Base-by-base conservation (phyloP, 2,797 vertebrate species). In the Macropus fuliginosus region DNA sequence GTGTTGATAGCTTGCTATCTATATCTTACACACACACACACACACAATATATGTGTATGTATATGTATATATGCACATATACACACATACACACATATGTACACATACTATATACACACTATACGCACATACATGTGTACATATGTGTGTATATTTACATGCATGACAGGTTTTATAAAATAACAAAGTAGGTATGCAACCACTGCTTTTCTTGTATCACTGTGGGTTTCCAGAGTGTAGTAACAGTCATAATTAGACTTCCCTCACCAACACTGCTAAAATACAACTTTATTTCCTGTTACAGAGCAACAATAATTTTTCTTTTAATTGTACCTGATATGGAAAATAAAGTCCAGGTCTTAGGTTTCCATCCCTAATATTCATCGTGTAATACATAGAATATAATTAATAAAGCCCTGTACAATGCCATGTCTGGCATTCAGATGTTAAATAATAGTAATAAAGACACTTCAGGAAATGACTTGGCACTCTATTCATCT, bases 381-480 rank as follows among this genome's bases (percentile, higher is more conserved):
- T 62, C 87, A 91, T 0, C 74, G 87, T 27, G 21, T 87, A 46
- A 87, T n/a, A 24, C 31, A 54, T 21, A 91, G 54, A n/a, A 54
- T 55, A 55, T 52, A 94, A 66, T 12, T 96, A 81, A 94, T 55
- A 91, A 89, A 91, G 93, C 94, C 74, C 91, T 62, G 91, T 1
- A 57, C 55, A 89, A 34, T 55, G 90, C 55, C 66, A 81, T 87
- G 94, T 93, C 55, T 97, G 95, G 96, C 89, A 56, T 0, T 56
- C 27, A 91, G 50, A 94, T 91, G 81, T 92, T 91, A 96, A 96
- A 92, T 59, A 94, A 93, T 24, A 92, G 31, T 66, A 94, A 95
- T 92, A 95, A 91, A 40, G 94, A 96, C 94, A 96, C 13, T 18
- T 16, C 97, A 96, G 97, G 97, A 98, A 96, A 96, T 97, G 97